Conservation (phyloP, 2,797 vertebrate genomes). For the Glossophaga mutica region DNA sequence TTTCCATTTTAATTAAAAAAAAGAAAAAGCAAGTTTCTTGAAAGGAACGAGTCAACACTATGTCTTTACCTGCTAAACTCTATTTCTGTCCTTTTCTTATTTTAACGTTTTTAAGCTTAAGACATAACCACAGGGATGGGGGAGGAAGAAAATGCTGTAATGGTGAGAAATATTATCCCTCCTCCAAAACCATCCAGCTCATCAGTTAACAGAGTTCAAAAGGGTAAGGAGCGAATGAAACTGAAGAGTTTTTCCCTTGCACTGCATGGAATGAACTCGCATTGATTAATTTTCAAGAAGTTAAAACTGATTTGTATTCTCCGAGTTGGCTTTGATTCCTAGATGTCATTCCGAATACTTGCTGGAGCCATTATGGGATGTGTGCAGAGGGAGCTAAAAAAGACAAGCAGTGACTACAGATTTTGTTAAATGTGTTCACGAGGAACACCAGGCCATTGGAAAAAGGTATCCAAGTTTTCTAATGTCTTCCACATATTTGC, state of each 20-base stretch:
- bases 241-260: background rate
- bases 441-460: conserved; percentile 14
- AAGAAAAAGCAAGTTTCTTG: background rate
- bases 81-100: background rate
- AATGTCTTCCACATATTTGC: conserved; percentile 36
- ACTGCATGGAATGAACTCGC: background rate
- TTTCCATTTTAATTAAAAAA: background rate
- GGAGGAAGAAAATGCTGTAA: background rate
- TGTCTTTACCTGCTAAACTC: background rate
- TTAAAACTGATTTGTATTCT: conserved; percentile 55
- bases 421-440: background rate
- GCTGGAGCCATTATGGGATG: background rate
- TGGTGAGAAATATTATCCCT: background rate
- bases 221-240: background rate
- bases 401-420: background rate
- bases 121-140: background rate
- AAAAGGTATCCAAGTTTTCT: conserved; percentile 20
- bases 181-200: background rate
- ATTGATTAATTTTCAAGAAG: background rate
- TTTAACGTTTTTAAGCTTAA: background rate
- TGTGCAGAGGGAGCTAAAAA: conserved; percentile 1
- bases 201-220: conserved; percentile 13
- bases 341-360: background rate
- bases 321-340: background rate
- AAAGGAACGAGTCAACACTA: background rate